Base-by-base conservation (phyloP, 2,797 vertebrate genomes). In the Malurus leucopterus region DNA sequence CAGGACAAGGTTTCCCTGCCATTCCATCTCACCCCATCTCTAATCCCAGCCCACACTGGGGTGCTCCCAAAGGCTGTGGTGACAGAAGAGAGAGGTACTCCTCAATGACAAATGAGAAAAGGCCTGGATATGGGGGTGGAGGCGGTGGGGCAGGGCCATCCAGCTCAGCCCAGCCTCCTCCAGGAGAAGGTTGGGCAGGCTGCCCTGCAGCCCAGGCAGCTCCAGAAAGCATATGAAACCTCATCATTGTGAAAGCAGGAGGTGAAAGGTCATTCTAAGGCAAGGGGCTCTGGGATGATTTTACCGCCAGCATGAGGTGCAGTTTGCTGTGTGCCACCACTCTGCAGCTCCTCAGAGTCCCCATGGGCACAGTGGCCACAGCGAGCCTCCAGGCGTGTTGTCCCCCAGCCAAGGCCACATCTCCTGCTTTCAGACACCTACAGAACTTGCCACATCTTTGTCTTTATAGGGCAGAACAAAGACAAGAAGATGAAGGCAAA, bases 311-410 rank as follows among this genome's bases (percentile, higher is more conserved):
- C 14, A 27, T 9, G 29, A 68, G 20, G 23, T 24, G 16, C 58
- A 47, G 61, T 58, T 53, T 13, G 23, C 50, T 47, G 55, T 2
- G 2, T 41, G 51, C 18, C 11, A 0, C 27, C 22, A 17, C 2
- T 1, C 59, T 46, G 61, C 57, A 86, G 27, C 24, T 43, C 57
- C 27, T 3, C 49, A 36, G 57, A 80, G 44, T 62, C 73, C 36
- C 13, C 23, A 43, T 29, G 0, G 0, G 26, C 51, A 65, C 51
- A 68, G 67, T 0, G 0, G 50, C 20, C 50, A 43, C 2, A 1
- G 65, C 1, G 2, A 50, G 21, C 19, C 32, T 70, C 49, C 20
- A 3, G 44, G 30, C 34, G 4, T 1, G 1, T 3, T 20, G 26
- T 23, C 21, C 62, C 8, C n/a, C 32, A 24, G 49, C 44, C 34